Evolutionary conservation across 2,113 vertebrate species (phyloP).

Genomic region (Fukomys damarensis): DNA sequence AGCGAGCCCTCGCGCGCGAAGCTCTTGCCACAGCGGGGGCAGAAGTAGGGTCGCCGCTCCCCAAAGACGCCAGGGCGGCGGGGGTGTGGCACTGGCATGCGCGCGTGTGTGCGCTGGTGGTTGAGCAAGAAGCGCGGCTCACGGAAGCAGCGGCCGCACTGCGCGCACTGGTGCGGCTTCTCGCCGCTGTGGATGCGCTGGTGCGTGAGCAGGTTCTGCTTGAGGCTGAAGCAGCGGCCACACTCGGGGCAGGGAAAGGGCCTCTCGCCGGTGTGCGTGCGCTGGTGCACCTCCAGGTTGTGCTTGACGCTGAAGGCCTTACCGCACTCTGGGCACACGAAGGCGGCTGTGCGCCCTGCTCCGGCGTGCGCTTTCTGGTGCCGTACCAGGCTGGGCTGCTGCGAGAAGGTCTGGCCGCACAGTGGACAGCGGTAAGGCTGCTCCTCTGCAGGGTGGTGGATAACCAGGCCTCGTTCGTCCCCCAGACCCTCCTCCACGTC

Average conservation of each 20-base stretch:
- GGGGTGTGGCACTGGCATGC: constrained; percentile 83
- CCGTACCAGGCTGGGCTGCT: constrained; percentile 87
- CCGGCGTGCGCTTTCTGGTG: constrained; percentile 89
- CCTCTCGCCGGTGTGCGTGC: constrained; percentile 84
- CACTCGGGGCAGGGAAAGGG: constrained; percentile 83
- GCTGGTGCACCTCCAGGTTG: constrained; percentile 85
- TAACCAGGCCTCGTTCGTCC: constrained; percentile 82
- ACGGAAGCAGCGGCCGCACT: constrained; percentile 89
- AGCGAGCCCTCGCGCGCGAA: constrained; percentile 89
- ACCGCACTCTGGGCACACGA: constrained; percentile 85
- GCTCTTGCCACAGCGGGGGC: constrained; percentile 88
- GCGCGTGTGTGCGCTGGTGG: constrained; percentile 84
- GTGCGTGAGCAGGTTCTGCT: constrained; percentile 84
- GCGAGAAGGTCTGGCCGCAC: constrained; percentile 89
- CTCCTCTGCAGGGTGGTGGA: constrained; percentile 87
- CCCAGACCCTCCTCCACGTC: constrained; percentile 80
- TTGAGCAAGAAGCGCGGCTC: constrained; percentile 87
- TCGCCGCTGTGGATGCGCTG: constrained; percentile 87
- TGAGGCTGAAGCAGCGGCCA: constrained; percentile 83
- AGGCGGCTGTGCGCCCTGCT: constrained; percentile 86
- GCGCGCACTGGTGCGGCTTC: constrained; percentile 89
- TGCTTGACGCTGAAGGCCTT: constrained; percentile 85
- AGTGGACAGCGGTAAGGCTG: constrained; percentile 89
- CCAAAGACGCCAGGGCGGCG: constrained; percentile 86
- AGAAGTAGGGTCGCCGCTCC: constrained; percentile 89